Evolutionary conservation across 1,140 invertebrate species (phyloP).

Genomic region (Pseudomyrmex sp.): DNA sequence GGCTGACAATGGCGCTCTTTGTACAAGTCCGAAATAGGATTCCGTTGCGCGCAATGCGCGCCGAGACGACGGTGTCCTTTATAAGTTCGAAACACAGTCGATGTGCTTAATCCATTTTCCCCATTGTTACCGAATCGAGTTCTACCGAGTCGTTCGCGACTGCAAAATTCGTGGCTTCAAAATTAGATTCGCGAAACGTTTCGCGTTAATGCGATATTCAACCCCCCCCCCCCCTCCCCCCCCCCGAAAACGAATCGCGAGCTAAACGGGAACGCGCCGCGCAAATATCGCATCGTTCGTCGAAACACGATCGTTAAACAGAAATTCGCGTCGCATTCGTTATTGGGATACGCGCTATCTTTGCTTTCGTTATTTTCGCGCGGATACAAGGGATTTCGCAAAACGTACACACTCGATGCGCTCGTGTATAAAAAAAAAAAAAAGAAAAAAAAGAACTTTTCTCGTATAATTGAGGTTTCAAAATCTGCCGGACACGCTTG

Average conservation of each 20-base stretch:
- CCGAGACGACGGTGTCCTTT: conserved; percentile 45
- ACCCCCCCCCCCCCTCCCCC: conserved; percentile 13
- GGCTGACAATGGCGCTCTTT: background rate
- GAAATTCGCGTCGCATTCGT: background rate
- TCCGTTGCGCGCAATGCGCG: conserved; percentile 19
- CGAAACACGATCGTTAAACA: conserved; percentile 5
- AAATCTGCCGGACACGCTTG: conserved; percentile 7
- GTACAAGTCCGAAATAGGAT: conserved; percentile 39
- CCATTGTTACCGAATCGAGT: conserved; percentile 52
- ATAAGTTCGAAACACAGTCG: conserved; percentile 51
- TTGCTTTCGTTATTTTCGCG: background rate
- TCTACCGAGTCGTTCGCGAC: conserved; percentile 36
- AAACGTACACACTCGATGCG: background rate
- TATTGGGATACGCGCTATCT: background rate
- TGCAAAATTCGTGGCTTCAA: conserved; percentile 47
- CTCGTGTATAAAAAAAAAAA: background rate
- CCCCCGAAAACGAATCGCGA: conserved; percentile 25
- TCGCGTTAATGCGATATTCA: conserved; percentile 62
- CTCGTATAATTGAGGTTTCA: background rate
- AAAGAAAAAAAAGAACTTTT: too few species aligned
- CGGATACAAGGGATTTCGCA: background rate
- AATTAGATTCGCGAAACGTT: conserved; percentile 49
- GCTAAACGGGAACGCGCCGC: background rate
- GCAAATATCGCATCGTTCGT: conserved; percentile 30
- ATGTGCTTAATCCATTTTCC: conserved; percentile 53